A percentile compares a stretch with the other conserved stretches of the same genome.
Evolutionary conservation across 2,888 invertebrate species (phyloP).

Genomic region (Syritta pipiens): DNA sequence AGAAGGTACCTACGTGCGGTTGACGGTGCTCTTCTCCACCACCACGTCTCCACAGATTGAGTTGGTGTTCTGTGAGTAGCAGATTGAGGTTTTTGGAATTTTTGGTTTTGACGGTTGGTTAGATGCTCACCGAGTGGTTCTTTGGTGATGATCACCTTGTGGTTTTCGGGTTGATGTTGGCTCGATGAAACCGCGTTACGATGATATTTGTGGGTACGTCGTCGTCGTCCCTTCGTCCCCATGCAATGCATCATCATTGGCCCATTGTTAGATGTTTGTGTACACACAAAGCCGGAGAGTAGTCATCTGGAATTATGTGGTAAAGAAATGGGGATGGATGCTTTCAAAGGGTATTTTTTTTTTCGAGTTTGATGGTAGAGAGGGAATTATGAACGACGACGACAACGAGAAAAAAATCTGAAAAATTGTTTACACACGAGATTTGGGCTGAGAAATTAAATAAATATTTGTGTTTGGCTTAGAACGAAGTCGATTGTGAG

Average conservation of each 20-base stretch:
- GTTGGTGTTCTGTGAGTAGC: constrained; percentile 19
- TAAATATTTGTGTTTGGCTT: constrained; percentile 24
- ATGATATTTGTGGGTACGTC: constrained; percentile 42
- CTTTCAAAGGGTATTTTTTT: constrained; percentile 6
- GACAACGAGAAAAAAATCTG: neutral
- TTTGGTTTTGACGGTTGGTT: constrained; percentile 62
- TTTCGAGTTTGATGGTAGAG: neutral
- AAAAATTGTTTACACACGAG: constrained; percentile 27
- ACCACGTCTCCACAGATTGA: constrained; percentile 14
- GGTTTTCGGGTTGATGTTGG: constrained; percentile 48
- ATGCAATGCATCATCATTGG: neutral
- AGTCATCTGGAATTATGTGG: constrained; percentile 26
- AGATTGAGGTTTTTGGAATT: constrained; percentile 55
- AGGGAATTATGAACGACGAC: constrained; percentile 10
- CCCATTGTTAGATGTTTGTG: neutral
- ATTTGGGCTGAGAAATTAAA: constrained; percentile 28
- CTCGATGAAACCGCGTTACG: constrained; percentile 46
- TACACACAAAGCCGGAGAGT: neutral
- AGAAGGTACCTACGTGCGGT: no score
- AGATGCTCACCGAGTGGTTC: constrained; percentile 63
- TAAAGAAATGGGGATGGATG: constrained; percentile 10
- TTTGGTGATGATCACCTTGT: constrained; percentile 62
- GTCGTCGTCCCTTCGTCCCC: neutral
- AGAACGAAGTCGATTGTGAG: neutral
- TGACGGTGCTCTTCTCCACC: neutral